Evolutionary conservation across 2,888 invertebrate genomes (phyloP).

Genomic region (Ectropis crepuscularia): DNA sequence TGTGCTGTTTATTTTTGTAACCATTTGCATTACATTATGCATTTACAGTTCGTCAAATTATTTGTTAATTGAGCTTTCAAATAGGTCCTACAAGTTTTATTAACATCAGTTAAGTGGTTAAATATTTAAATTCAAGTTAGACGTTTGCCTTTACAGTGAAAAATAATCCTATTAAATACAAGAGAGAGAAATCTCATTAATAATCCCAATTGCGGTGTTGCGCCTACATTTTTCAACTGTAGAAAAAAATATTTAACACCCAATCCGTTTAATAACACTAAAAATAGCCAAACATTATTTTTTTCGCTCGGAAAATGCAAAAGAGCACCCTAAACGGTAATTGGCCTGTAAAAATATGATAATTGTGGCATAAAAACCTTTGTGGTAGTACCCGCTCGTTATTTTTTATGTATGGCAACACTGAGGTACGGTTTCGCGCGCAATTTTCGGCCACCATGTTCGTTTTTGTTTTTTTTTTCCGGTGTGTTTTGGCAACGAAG

Average conservation of each 20-base stretch:
- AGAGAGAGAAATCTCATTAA: background rate
- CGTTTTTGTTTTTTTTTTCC: slow-evolving; percentile 48
- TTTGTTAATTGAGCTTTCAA: too few species aligned
- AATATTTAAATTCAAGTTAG: too few species aligned
- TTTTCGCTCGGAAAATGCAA: slow-evolving; percentile 53
- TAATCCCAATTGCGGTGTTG: slow-evolving; percentile 9
- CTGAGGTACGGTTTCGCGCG: slow-evolving; percentile 59
- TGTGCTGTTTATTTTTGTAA: too few species aligned
- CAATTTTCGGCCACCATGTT: slow-evolving; percentile 60
- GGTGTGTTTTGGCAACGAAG: slow-evolving; percentile 39
- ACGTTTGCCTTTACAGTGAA: too few species aligned
- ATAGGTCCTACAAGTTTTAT: too few species aligned
- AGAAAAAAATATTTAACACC: slow-evolving; percentile 31
- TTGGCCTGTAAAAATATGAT: slow-evolving; percentile 74
- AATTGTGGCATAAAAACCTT: slow-evolving; percentile 74
- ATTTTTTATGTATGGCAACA: slow-evolving; percentile 66
- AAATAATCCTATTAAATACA: background rate
- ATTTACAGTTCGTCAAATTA: too few species aligned
- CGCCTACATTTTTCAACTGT: slow-evolving; percentile 9
- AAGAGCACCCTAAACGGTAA: slow-evolving; percentile 67
- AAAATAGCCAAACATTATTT: slow-evolving; percentile 42
- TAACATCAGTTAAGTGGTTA: too few species aligned
- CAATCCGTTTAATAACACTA: slow-evolving; percentile 50
- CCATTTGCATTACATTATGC: too few species aligned
- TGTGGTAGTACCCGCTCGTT: slow-evolving; percentile 67